Evolutionary conservation across 2,888 invertebrate genomes (phyloP).

Genomic region (Latheticus oryzae): DNA sequence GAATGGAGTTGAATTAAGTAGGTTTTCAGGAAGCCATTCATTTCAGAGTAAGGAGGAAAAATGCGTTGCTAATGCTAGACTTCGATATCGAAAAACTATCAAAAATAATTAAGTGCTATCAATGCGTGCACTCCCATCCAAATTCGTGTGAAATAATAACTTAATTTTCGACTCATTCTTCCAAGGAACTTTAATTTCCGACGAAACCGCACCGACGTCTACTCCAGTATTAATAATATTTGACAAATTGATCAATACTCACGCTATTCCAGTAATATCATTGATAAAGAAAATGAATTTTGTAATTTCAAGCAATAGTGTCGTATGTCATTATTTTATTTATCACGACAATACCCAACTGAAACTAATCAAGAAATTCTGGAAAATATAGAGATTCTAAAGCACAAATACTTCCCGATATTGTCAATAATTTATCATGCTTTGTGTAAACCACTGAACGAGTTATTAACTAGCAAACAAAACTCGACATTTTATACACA

Average conservation of each 20-base stretch:
- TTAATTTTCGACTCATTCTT: constrained; percentile 8
- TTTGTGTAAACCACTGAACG: no score
- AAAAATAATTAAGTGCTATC: no score
- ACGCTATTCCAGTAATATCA: constrained; percentile 4
- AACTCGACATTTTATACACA: no score
- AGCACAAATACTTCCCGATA: not conserved
- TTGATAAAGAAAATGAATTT: constrained; percentile 24
- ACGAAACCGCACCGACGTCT: constrained; percentile 3
- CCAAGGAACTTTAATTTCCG: constrained; percentile 26
- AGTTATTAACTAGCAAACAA: no score
- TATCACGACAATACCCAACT: constrained; percentile 1
- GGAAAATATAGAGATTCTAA: not conserved
- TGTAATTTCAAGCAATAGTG: constrained; percentile 15
- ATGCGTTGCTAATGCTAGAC: no score
- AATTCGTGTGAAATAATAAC: constrained; percentile 22
- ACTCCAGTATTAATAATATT: constrained; percentile 17
- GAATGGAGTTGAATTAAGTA: no score
- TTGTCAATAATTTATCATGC: no score
- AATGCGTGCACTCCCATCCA: constrained; percentile 18
- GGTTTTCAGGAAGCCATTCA: no score
- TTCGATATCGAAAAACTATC: no score
- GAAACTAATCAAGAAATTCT: constrained; percentile 1
- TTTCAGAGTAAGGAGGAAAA: no score
- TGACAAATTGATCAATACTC: constrained; percentile 23
- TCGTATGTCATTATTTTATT: constrained; percentile 1